Conservation (phyloP, 2,797 vertebrate species). For the Onychomys leucogaster region DNA sequence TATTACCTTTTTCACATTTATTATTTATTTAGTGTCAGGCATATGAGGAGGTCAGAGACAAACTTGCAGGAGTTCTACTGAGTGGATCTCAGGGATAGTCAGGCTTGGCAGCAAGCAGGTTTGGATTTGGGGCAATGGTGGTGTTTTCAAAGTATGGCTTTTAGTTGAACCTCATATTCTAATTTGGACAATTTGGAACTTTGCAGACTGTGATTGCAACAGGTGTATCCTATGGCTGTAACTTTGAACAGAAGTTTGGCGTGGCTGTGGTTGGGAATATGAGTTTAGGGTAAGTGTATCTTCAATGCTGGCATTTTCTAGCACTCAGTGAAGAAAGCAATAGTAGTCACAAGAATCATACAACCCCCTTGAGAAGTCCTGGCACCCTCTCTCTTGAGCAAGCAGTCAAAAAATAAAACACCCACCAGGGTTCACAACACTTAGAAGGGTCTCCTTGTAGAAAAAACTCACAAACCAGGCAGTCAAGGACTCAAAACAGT, state of each 20-base stretch:
- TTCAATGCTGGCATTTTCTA: not conserved
- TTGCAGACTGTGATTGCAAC: constrained; percentile 94
- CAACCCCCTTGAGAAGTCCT: not conserved
- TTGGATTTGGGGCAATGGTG: not conserved
- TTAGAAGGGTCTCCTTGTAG: not conserved
- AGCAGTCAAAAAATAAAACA: not conserved
- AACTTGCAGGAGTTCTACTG: not conserved
- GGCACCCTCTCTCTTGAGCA: not conserved
- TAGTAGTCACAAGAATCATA: not conserved
- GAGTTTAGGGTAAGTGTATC: constrained; percentile 91
- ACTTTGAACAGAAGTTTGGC: constrained; percentile 89
- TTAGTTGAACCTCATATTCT: constrained; percentile 61
- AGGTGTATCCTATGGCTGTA: constrained; percentile 92
- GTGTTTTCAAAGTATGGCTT: not conserved
- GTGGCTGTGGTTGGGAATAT: constrained; percentile 93
- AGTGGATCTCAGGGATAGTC: not conserved
- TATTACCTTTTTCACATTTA: not conserved
- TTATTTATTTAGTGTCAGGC: not conserved
- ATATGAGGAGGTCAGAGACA: not conserved
- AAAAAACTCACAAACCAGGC: constrained; percentile 17
- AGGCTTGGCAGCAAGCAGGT: not conserved
- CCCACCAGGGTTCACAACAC: not conserved
- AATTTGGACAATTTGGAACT: constrained; percentile 64
- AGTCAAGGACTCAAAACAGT: not conserved
- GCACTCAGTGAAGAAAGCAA: not conserved